Percentiles rank a stretch among this genome's conserved stretches.
Evolutionary conservation across 2,797 vertebrate genomes (phyloP).

Genomic region (Harpagifer antarcticus): DNA sequence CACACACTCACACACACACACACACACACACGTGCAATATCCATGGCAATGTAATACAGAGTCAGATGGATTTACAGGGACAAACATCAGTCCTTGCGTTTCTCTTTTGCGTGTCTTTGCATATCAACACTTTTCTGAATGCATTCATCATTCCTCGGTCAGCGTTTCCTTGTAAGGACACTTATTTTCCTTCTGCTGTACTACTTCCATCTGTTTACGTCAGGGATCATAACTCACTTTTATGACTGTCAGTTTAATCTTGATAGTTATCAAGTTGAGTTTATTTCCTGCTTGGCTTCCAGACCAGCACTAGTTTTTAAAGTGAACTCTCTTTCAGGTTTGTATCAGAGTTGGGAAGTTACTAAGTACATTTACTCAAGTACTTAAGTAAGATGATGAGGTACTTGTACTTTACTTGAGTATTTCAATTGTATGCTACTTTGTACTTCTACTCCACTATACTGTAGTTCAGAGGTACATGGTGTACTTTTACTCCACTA

Average conservation of each 20-base stretch:
- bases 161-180: slow-evolving; percentile 68
- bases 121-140: slow-evolving; percentile 10
- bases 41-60: neutral
- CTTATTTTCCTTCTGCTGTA: slow-evolving; percentile 15
- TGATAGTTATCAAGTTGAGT: slow-evolving; percentile 36
- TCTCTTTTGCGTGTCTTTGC: neutral
- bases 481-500: too few species aligned
- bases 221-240: slow-evolving; percentile 47
- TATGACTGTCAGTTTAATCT: slow-evolving; percentile 39
- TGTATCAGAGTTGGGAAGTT: slow-evolving; percentile 8
- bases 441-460: too few species aligned
- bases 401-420: too few species aligned
- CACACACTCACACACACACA: slow-evolving; percentile 21
- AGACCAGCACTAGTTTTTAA: slow-evolving; percentile 19
- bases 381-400: too few species aligned
- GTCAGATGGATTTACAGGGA: slow-evolving; percentile 22
- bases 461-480: too few species aligned
- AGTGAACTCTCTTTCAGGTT: slow-evolving; percentile 26
- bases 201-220: slow-evolving; percentile 13
- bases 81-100: neutral
- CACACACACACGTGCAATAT: slow-evolving; percentile 1
- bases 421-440: too few species aligned
- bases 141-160: slow-evolving; percentile 9
- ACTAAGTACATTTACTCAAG: too few species aligned
- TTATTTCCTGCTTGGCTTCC: slow-evolving; percentile 16